Base-by-base conservation (phyloP, 1,140 invertebrate genomes). In the Ostrea denselamellosa region DNA sequence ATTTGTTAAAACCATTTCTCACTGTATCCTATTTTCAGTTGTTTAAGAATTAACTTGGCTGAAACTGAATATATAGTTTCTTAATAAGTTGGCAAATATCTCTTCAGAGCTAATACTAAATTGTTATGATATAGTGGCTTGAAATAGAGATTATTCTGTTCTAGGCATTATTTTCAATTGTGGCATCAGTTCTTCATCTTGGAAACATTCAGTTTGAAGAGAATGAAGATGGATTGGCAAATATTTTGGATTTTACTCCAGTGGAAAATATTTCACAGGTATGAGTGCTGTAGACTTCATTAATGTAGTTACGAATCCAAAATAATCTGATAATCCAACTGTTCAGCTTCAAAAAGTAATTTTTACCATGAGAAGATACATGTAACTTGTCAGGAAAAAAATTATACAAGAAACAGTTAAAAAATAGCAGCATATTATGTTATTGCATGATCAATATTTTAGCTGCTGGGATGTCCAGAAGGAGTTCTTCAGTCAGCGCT, bases 141-240 rank as follows among this genome's bases (percentile, higher is more conserved):
- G n/a, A 12, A 52, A 62, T 52, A 58, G 3, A 14, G 17, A 25
- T 53, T 62, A 10, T 85, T 83, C 25, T 8, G 4, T 91, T 90
- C 84, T 86, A 91, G 91, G 90, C 88, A 95, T 97, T 99, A 89
- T 96, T 99, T 71, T 98, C 96, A 68, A 97, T 99, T 52, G 95
- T 99, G 77, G 97, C 98, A 5, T 96, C 97, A 14, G 97, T 99
- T 92, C 95, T 99, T 51, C 98, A 99, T 94, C 94, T 99, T 65
- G 98, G 98, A n/a, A 99, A 99, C 94, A 96, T 99, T 1, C 92
- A 96, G 77, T 96, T 98, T 90, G 92, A 94, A 58, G 96, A 96
- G n/a, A 93, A 95, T 95, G 90, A 92, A 56, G 94, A 96, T 83
- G 92, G 90, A 34, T 25, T 87, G 51, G 90, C 92, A 44, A 85